A percentile compares a stretch with the other conserved stretches of the same genome.
phyloP scores from a whole-genome alignment of 2,888 invertebrate species.

The Apantesis nais region DNA sequence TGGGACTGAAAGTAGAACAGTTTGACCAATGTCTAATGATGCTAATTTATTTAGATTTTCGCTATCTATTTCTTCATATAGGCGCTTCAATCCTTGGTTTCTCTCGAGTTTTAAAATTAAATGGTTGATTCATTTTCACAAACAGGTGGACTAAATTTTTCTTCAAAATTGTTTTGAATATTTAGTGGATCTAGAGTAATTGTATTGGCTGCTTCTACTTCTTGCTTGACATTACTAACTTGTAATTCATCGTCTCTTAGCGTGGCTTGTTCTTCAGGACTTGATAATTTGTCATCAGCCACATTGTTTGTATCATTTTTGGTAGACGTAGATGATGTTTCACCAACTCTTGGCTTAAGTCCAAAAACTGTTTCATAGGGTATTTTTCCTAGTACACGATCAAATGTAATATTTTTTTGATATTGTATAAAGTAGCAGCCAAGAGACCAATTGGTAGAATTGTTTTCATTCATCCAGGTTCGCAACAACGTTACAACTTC shows the following conservation, averaged over 20 bases:
- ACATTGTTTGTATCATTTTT: not conserved
- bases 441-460: constrained; percentile 20
- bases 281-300: not conserved
- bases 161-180: not conserved
- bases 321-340: not conserved
- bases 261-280: not conserved
- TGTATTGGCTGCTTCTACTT: not conserved
- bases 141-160: not conserved
- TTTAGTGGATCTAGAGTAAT: not conserved
- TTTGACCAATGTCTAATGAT: constrained; percentile 3
- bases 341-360: constrained; percentile 1
- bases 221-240: not conserved
- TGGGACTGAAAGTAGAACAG: constrained; percentile 4
- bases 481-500: constrained; percentile 12
- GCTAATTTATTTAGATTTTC: not conserved
- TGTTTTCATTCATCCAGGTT: constrained; percentile 19
- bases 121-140: not conserved
- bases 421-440: constrained; percentile 22
- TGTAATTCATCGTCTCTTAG: not conserved
- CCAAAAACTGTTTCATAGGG: constrained; percentile 15
- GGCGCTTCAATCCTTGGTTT: not conserved
- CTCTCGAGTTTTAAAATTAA: constrained; percentile 6
- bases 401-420: constrained; percentile 9
- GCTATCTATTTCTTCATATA: not conserved
- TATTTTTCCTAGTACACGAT: not conserved